phyloP scores from a whole-genome alignment of 2,888 invertebrate species.

The Quadroppia sp. region DNA sequence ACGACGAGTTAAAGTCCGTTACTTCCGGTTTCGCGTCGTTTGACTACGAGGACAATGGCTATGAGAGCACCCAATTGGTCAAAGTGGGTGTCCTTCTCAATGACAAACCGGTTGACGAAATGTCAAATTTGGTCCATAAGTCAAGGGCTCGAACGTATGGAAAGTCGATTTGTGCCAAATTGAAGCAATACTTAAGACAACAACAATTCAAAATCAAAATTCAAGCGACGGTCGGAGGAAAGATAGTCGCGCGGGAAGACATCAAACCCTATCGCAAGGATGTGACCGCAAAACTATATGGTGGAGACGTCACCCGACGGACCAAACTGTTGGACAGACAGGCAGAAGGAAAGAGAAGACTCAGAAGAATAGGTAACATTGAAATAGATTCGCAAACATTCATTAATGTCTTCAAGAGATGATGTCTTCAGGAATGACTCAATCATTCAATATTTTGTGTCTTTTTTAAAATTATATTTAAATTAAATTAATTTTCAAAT shows the following conservation, averaged over 20 bases:
- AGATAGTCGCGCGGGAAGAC: slow-evolving; percentile 77
- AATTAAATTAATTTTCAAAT: neutral
- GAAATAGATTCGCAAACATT: slow-evolving; percentile 88
- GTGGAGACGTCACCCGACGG: slow-evolving; percentile 82
- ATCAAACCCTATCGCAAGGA: slow-evolving; percentile 84
- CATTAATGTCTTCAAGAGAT: slow-evolving; percentile 73
- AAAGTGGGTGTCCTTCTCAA: slow-evolving; percentile 76
- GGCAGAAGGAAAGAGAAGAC: slow-evolving; percentile 86
- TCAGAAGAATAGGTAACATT: slow-evolving; percentile 86
- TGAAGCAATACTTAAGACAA: slow-evolving; percentile 78
- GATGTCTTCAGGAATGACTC: neutral
- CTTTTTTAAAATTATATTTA: neutral
- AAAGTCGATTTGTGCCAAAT: slow-evolving; percentile 65
- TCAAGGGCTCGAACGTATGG: slow-evolving; percentile 65
- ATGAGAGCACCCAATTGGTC: slow-evolving; percentile 67
- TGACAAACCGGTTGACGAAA: slow-evolving; percentile 72
- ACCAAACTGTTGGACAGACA: slow-evolving; percentile 85
- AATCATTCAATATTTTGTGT: no score
- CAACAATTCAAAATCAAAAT: slow-evolving; percentile 79
- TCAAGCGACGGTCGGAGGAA: slow-evolving; percentile 74
- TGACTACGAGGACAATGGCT: slow-evolving; percentile 85
- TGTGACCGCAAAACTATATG: slow-evolving; percentile 87
- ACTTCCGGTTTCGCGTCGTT: slow-evolving; percentile 92
- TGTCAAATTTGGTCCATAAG: slow-evolving; percentile 73
- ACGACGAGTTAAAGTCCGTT: slow-evolving; percentile 79